A percentile compares a stretch with the other conserved stretches of the same genome.
Conservation (phyloP, 2,113 vertebrate genomes). For the Pluvialis apricaria region DNA sequence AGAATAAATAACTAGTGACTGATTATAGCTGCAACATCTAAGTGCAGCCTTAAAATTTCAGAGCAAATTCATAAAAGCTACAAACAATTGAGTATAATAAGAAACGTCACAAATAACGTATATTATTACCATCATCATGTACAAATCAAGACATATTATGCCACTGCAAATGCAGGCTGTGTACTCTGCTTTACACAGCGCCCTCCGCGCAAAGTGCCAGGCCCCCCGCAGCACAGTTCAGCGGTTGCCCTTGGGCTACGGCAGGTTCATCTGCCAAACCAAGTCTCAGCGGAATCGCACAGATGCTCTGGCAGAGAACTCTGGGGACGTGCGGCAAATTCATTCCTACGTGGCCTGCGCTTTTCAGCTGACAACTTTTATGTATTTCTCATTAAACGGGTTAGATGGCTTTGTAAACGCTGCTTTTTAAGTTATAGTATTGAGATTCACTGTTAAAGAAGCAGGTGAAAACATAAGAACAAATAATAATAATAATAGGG, state of each 20-base stretch:
- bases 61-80: neutral
- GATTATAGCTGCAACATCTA: neutral
- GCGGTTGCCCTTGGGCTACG: neutral
- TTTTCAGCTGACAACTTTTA: neutral
- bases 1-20: constrained; percentile 10
- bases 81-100: neutral
- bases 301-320: neutral
- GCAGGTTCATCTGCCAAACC: neutral
- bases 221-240: rapidly evolving
- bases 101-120: neutral
- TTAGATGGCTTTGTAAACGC: neutral
- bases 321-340: neutral
- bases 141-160: neutral
- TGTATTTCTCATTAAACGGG: neutral
- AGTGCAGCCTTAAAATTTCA: neutral
- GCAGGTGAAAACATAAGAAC: neutral
- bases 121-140: neutral
- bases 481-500: neutral
- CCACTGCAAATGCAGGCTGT: neutral
- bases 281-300: neutral
- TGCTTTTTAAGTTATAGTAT: neutral
- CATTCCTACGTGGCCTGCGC: neutral
- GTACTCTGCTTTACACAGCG: neutral
- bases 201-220: neutral
- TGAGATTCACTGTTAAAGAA: neutral